Evolutionary conservation across 2,113 vertebrate species (phyloP).

Genomic region (Grantiella picta): DNA sequence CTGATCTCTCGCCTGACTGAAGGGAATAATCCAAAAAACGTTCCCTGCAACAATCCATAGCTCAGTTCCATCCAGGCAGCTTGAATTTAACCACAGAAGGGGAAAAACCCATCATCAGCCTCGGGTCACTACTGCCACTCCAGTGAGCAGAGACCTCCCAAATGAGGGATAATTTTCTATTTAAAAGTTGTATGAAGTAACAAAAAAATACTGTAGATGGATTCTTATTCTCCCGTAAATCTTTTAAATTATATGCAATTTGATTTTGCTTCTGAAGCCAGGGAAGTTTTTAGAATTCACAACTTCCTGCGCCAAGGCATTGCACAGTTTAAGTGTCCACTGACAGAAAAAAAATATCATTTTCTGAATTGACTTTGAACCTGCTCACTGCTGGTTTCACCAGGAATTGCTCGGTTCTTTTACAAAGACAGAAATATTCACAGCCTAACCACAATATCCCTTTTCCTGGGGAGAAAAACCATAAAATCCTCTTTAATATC

Average conservation of each 20-base stretch:
- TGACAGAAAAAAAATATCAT: not conserved
- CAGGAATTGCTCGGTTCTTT: not conserved
- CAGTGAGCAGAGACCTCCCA: not conserved
- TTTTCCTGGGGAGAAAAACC: not conserved
- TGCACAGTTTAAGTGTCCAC: not conserved
- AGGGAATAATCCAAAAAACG: not conserved
- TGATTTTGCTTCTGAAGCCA: not conserved
- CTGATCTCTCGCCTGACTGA: not conserved
- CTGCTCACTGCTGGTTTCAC: not conserved
- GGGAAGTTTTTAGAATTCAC: not conserved
- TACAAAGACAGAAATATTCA: not conserved
- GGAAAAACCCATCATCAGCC: not conserved
- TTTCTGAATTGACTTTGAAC: not conserved
- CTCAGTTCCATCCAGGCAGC: not conserved
- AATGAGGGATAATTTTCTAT: not conserved
- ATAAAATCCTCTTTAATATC: not conserved
- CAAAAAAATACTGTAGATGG: fast-evolving
- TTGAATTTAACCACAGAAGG: not conserved
- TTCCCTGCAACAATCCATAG: not conserved
- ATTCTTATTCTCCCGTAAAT: not conserved
- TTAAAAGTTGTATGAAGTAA: not conserved
- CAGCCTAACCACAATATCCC: not conserved
- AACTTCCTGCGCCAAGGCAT: not conserved
- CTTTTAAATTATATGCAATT: not conserved
- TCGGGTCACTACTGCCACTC: not conserved